Percentiles rank a stretch among this genome's conserved stretches.
Evolutionary conservation across 2,113 vertebrate genomes (phyloP).

Genomic region (Microcebus lehilahytsara): DNA sequence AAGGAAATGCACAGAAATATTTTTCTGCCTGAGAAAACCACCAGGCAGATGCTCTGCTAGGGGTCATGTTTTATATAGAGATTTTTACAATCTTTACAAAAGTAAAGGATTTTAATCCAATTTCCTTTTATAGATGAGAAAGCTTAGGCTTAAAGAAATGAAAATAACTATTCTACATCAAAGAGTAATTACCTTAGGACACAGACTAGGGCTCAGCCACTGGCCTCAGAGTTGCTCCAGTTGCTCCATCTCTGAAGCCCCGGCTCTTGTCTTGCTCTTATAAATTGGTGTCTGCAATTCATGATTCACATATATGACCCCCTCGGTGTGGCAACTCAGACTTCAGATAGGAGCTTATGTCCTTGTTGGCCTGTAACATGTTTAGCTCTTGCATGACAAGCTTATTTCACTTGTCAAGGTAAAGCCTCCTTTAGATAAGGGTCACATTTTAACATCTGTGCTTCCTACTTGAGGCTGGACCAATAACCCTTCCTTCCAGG

Average conservation of each 20-base stretch:
- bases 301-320: background rate
- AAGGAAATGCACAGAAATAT: background rate
- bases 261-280: fast-evolving
- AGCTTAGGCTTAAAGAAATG: background rate
- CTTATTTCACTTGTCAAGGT: background rate
- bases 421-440: background rate
- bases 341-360: background rate
- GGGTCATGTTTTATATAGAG: background rate
- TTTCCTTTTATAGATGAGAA: background rate
- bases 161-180: background rate
- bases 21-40: background rate
- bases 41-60: background rate
- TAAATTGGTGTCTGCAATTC: background rate
- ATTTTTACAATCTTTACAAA: background rate
- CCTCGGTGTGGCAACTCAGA: background rate
- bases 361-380: background rate
- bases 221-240: background rate
- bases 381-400: background rate
- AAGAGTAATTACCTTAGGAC: background rate
- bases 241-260: background rate
- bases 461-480: background rate
- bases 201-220: background rate
- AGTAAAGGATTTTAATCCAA: background rate
- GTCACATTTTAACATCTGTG: background rate
- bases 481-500: background rate